Evolutionary conservation across 2,113 vertebrate species (phyloP).

Genomic region (Oryzias curvinotus): DNA sequence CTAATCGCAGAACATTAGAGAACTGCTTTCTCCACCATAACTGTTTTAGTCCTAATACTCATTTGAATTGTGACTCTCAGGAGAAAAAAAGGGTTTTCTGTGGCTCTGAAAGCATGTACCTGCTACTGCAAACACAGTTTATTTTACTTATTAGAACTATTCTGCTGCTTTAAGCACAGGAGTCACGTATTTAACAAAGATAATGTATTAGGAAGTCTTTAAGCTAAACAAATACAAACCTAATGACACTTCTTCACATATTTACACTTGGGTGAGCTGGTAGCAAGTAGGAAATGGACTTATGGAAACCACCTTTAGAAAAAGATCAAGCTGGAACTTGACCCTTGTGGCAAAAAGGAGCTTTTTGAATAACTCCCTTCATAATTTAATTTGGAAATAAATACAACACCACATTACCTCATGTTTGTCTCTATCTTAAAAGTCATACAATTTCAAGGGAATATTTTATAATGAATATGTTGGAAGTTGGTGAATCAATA

Average conservation of each 20-base stretch:
- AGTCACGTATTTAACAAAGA: slow-evolving; percentile 29
- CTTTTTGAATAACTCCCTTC: slow-evolving; percentile 49
- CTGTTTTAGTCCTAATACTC: slow-evolving; percentile 1
- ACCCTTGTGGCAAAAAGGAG: slow-evolving; percentile 61
- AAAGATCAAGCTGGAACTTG: slow-evolving; percentile 83
- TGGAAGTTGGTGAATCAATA: slow-evolving; percentile 21
- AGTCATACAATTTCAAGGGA: slow-evolving; percentile 16
- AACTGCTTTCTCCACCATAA: slow-evolving; percentile 7
- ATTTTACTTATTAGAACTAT: slow-evolving; percentile 16
- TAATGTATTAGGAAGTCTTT: slow-evolving; percentile 20
- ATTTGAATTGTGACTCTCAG: slow-evolving; percentile 13
- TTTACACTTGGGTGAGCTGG: slow-evolving; percentile 9
- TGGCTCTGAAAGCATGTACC: slow-evolving; percentile 15
- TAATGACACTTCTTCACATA: slow-evolving; percentile 21
- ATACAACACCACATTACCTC: slow-evolving; percentile 61
- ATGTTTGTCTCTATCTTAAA: slow-evolving; percentile 42
- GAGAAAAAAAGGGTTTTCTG: slow-evolving; percentile 5
- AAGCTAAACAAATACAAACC: slow-evolving; percentile 19
- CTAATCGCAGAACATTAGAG: background rate
- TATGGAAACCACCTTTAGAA: slow-evolving; percentile 19
- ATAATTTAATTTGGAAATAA: slow-evolving; percentile 43
- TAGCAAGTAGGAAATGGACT: slow-evolving; percentile 12
- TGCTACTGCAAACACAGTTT: slow-evolving; percentile 25
- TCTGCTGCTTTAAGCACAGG: slow-evolving; percentile 35
- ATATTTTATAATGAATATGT: slow-evolving; percentile 29